Evolutionary conservation across 1,140 invertebrate genomes (phyloP), one percentile per base, ranked within the genome.

Genomic region (Ridgeia piscesae): DNA sequence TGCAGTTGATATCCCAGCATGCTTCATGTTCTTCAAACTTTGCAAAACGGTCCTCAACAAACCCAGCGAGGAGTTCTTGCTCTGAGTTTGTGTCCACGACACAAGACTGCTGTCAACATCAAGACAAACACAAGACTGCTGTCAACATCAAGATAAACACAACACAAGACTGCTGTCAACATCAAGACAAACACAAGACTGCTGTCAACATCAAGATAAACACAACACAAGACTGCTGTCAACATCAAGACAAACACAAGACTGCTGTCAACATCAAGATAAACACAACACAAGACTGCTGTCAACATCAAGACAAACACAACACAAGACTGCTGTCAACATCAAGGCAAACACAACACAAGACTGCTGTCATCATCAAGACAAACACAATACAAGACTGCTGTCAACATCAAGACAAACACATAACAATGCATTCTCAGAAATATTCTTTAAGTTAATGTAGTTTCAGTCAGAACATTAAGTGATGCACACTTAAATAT

Each of bases 1-100:
- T 97, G 95, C 99, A 98, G 94, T 99, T 98, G 97, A 99, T 98
- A 95, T 99, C 98, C 99, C 99, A 99, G 95, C 98, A 99, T 0
- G 98, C 98, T 93, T 98, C 92, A 89, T 94, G 93, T 33, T 93
- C 92, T 34, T 27, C 58, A 89, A 93, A 92, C 33, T 91, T 50
- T 89, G 42, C 91, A 48, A 92, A 92, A 17, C 91, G 33, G 88
- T 95, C 94, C n/a, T 95, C 93, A 91, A 94, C 92, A 92, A 93
- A 95, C 88, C 94, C 94, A 50, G 17, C 35, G 1, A 94, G 77
- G 9, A 95, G 58, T 91, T 95, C 93, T 58, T 94, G 93, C 91
- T 94, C 94, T 89, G 93, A 91, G 31, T 94, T 94, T n/a, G 92
- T 91, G 89, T 93, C 93, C n/a, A 92, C 88, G 1, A 42, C 31